Evolutionary conservation across 2,113 vertebrate genomes (phyloP).

Genomic region (Pelobates fuscus): DNA sequence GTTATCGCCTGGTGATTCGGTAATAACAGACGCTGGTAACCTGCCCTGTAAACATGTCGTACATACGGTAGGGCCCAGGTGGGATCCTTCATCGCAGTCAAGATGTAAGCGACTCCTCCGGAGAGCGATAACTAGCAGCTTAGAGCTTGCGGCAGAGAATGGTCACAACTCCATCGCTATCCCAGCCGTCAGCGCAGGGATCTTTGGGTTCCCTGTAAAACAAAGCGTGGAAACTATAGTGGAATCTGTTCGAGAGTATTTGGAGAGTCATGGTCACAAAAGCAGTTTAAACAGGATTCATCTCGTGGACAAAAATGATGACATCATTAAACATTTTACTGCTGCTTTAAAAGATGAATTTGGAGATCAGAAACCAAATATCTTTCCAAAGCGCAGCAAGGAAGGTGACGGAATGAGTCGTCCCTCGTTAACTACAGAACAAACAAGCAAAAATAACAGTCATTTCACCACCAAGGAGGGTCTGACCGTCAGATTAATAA

Average conservation of each 20-base stretch:
- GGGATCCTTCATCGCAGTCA: background rate
- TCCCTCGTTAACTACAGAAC: background rate
- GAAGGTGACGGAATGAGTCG: no score
- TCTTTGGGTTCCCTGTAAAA: conserved; percentile 68
- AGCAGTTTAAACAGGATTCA: conserved; percentile 63
- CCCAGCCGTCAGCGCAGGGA: conserved; percentile 75
- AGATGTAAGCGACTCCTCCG: conserved; percentile 56
- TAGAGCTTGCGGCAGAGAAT: conserved; percentile 63
- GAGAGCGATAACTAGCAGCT: conserved; percentile 62
- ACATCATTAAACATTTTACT: conserved; percentile 59
- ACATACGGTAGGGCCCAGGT: conserved; percentile 75
- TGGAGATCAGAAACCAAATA: background rate
- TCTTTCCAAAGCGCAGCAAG: background rate
- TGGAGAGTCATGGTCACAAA: conserved; percentile 50
- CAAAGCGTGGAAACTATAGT: conserved; percentile 67
- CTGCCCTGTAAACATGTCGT: conserved; percentile 76
- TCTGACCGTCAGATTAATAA: conserved; percentile 64
- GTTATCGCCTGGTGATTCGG: conserved; percentile 55
- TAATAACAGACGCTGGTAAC: conserved; percentile 64
- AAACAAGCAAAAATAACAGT: background rate
- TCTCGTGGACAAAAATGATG: conserved; percentile 69
- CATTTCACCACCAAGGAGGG: conserved; percentile 65
- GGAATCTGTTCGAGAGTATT: conserved; percentile 69
- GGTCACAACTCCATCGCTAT: conserved; percentile 74
- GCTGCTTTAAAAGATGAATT: conserved; percentile 61